A percentile compares a stretch with the other conserved stretches of the same genome.
These are phyloP conservation scores for Prosapia bicincta DNA, from an alignment of 2,888 invertebrate species.

Conservation along the genomic window DNA sequence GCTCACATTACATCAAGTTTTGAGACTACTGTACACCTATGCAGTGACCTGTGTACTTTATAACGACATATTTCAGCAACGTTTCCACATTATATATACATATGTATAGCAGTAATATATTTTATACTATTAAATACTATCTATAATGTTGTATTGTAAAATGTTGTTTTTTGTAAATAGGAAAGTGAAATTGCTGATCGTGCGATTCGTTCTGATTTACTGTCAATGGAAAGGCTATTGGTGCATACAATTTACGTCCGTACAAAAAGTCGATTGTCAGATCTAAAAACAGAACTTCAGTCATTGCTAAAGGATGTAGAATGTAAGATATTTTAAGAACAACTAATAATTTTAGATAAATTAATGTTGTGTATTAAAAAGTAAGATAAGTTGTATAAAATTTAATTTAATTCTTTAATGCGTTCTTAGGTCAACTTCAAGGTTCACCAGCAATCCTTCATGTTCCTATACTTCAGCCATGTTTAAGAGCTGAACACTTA, in stretches of 20 bases:
- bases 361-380: too few species aligned
- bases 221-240: slow-evolving; percentile 92
- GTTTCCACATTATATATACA: too few species aligned
- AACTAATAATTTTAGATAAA: too few species aligned
- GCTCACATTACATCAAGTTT: too few species aligned
- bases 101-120: too few species aligned
- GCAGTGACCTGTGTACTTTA: too few species aligned
- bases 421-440: slow-evolving; percentile 69
- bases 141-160: too few species aligned
- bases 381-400: too few species aligned
- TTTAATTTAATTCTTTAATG: neutral
- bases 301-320: slow-evolving; percentile 67
- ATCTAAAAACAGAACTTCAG: slow-evolving; percentile 74
- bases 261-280: slow-evolving; percentile 76
- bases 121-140: too few species aligned
- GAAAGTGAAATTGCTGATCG: slow-evolving; percentile 67
- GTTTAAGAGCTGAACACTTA: slow-evolving; percentile 86
- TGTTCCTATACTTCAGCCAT: slow-evolving; percentile 84
- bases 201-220: slow-evolving; percentile 81
- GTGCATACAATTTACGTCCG: slow-evolving; percentile 95
- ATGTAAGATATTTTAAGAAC: slow-evolving; percentile 54
- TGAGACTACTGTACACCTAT: too few species aligned
- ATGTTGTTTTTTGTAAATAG: slow-evolving; percentile 43
- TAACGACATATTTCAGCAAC: too few species aligned
- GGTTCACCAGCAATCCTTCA: slow-evolving; percentile 93